Conservation (phyloP, 2,888 invertebrate genomes). For the Chorisops tibialis region DNA sequence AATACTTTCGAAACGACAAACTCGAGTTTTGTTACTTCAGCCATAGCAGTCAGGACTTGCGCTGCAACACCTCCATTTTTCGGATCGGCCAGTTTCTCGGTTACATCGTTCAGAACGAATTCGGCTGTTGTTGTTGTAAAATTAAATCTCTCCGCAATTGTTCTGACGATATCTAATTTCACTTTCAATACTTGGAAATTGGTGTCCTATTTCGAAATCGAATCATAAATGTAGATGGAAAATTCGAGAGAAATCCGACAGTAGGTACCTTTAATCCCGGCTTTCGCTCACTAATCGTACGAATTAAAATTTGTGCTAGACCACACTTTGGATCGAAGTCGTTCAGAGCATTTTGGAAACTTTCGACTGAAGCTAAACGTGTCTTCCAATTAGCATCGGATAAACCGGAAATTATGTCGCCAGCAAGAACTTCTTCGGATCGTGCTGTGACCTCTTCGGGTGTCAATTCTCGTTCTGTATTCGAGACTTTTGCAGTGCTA, state of each 20-base stretch:
- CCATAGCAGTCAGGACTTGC: slow-evolving; percentile 65
- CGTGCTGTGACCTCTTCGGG: slow-evolving; percentile 76
- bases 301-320: slow-evolving; percentile 69
- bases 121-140: slow-evolving; percentile 72
- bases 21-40: slow-evolving; percentile 75
- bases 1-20: slow-evolving; percentile 69
- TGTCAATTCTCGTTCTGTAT: slow-evolving; percentile 64
- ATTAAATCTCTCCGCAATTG: slow-evolving; percentile 71
- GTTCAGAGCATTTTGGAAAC: slow-evolving; percentile 61
- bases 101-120: slow-evolving; percentile 72
- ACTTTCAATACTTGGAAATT: slow-evolving; percentile 88
- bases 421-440: slow-evolving; percentile 63
- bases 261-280: slow-evolving; percentile 64
- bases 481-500: slow-evolving; percentile 45
- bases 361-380: slow-evolving; percentile 72
- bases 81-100: slow-evolving; percentile 80
- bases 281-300: slow-evolving; percentile 70
- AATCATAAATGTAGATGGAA: background rate
- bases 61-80: slow-evolving; percentile 69
- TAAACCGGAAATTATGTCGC: slow-evolving; percentile 65
- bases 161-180: slow-evolving; percentile 74
- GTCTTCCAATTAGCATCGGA: slow-evolving; percentile 83
- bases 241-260: background rate
- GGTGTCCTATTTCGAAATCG: slow-evolving; percentile 61
- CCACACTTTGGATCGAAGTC: slow-evolving; percentile 62